These are phyloP conservation scores for Ameiurus melas DNA, from an alignment of 2,113 vertebrate genomes.

Conservation along the genomic window DNA sequence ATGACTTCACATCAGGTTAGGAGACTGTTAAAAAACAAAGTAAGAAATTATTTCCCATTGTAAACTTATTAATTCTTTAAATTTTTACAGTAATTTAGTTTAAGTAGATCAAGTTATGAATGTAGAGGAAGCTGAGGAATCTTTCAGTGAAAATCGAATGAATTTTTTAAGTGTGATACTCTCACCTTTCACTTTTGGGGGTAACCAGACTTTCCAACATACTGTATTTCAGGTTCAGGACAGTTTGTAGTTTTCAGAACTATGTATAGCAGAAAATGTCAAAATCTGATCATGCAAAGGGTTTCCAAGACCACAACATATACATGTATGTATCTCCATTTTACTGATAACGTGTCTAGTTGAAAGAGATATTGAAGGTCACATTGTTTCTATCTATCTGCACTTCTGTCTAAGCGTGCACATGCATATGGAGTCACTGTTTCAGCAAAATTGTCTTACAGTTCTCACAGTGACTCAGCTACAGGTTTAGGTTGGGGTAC, in stretches of 20 bases:
- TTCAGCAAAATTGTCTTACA: not conserved
- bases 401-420: not conserved
- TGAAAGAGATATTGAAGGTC: not conserved
- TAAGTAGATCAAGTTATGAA: not conserved
- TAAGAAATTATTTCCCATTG: not conserved
- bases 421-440: not conserved
- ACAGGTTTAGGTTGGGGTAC: conserved; percentile 4
- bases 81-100: not conserved
- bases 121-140: not conserved
- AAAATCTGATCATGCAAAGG: not conserved
- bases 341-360: not conserved
- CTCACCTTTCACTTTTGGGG: not conserved
- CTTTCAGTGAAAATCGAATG: not conserved
- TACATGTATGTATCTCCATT: not conserved
- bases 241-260: not conserved
- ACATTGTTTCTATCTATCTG: not conserved
- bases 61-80: not conserved
- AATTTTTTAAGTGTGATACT: not conserved
- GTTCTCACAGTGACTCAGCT: conserved; percentile 45
- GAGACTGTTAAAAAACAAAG: no score
- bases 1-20: not conserved
- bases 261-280: not conserved
- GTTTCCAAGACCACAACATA: not conserved
- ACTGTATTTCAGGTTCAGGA: not conserved
- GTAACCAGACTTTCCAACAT: not conserved